Evolutionary conservation across 2,888 invertebrate species (phyloP), one percentile per base, ranked within the genome.

Genomic region (Tetanocera ferruginea): DNA sequence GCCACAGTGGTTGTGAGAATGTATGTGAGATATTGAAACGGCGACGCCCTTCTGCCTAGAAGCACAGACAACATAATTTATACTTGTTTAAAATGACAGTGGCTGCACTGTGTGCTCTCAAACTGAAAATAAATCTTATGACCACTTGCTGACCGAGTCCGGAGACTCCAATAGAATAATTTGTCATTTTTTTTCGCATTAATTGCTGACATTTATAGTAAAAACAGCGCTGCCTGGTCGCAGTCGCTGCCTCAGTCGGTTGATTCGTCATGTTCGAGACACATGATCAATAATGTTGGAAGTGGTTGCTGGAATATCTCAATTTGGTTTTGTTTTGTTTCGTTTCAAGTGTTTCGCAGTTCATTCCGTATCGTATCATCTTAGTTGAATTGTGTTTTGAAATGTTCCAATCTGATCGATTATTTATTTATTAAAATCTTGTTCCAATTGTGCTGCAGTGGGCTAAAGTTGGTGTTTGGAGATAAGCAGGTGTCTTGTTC

Each of bases 241-340:
- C 57, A 31, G 69, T 62, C 62, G 76, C 70, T 34, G 71, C 23
- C 28, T 23, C 28, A 5, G 66, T 52, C 19, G 62, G 71, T 43
- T 52, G 19, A 17, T 3, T 66, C 55, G 64, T 51, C 69, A 60
- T 77, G 62, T 78, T 64, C 43, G 64, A 31, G 75, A 75, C 78
- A 78, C 78, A 78, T 78, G 78, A 76, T 78, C 78, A 72, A 71
- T 70, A 76, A 78, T 77, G 55, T 78, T 72, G 77, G 67, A 77
- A 77, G 80, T 80, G 77, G 78, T 80, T 76, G 75, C 72, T 76
- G 80, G 78, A 80, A 80, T 55, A 37, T 2, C 19, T 75, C 49
- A 43, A 17, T 49, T 28, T 62, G 60, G 52, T 74, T 43, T 77
- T 69, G 64, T 75, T 74, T 67, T 69, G 70, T 75, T 78, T 37